A percentile compares a stretch with the other conserved stretches of the same genome.
Evolutionary conservation across 2,113 vertebrate genomes (phyloP).

Genomic region (Orthochromis indermauri): DNA sequence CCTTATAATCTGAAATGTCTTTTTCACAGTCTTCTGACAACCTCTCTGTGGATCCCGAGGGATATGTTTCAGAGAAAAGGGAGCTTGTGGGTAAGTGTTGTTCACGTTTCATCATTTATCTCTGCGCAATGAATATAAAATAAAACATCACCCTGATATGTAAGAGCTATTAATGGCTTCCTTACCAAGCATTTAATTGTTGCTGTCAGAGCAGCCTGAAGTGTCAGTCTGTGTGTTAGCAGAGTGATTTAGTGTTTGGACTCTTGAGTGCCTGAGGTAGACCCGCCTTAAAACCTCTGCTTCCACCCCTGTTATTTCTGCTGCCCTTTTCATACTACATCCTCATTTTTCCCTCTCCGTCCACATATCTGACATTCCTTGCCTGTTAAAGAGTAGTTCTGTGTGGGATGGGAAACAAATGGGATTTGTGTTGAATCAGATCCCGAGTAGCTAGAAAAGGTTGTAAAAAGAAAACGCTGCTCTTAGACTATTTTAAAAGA

Average conservation of each 20-base stretch:
- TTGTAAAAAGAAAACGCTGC: not conserved
- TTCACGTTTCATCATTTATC: not conserved
- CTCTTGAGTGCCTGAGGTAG: conserved; percentile 53
- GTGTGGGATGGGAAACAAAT: conserved; percentile 60
- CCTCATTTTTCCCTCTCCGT: conserved; percentile 15
- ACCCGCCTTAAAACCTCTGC: conserved; percentile 49
- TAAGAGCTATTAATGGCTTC: not conserved
- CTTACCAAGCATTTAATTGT: not conserved
- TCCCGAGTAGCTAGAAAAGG: not conserved
- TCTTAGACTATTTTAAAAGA: conserved; percentile 11
- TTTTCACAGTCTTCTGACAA: conserved; percentile 87
- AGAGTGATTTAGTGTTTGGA: conserved; percentile 19
- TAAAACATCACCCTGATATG: not conserved
- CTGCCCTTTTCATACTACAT: conserved; percentile 37
- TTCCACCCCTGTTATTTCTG: conserved; percentile 63
- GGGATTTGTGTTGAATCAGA: conserved; percentile 43
- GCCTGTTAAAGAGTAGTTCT: conserved; percentile 45
- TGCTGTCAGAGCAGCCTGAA: not conserved
- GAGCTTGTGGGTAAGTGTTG: conserved; percentile 70
- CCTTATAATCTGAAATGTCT: conserved; percentile 30
- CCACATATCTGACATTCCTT: conserved; percentile 64
- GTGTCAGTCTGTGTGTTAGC: conserved; percentile 15
- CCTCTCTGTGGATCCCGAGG: conserved; percentile 81
- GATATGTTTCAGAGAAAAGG: conserved; percentile 77
- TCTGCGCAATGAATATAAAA: not conserved